Evolutionary conservation across 1,140 invertebrate species (phyloP).

Genomic region (Bombus huntii): DNA sequence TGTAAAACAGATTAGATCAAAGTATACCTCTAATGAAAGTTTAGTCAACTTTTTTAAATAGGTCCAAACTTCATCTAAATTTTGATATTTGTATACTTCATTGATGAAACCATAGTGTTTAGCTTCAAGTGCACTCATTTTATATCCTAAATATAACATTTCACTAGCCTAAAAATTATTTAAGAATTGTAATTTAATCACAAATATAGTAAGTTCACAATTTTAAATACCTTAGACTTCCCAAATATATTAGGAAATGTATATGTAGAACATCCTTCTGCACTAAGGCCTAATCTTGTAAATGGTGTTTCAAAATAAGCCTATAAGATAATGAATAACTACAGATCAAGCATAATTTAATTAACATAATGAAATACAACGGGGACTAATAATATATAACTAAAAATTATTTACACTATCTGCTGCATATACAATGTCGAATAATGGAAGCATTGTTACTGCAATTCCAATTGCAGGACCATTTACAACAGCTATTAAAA

Average conservation of each 20-base stretch:
- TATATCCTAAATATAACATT: conserved; percentile 91
- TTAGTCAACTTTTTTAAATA: conserved; percentile 63
- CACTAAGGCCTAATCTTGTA: conserved; percentile 88
- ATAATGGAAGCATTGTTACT: conserved; percentile 91
- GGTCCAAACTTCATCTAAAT: conserved; percentile 69
- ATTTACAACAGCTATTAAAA: conserved; percentile 94
- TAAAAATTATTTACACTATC: conserved; percentile 83
- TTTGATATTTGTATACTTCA: conserved; percentile 83
- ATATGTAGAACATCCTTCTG: conserved; percentile 93
- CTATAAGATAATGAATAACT: conserved; percentile 76
- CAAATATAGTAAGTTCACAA: background rate
- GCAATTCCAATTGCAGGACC: conserved; percentile 97
- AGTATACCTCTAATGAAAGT: conserved; percentile 70
- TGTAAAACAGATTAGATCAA: conserved; percentile 15
- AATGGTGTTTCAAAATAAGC: conserved; percentile 95
- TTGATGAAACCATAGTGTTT: conserved; percentile 88
- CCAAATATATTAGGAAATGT: conserved; percentile 94
- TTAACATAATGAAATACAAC: background rate
- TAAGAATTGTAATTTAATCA: conserved; percentile 14
- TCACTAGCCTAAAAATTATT: conserved; percentile 87
- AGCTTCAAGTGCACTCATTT: conserved; percentile 90
- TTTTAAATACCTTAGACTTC: conserved; percentile 85
- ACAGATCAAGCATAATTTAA: background rate
- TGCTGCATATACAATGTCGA: conserved; percentile 95
- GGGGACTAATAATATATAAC: background rate